These are phyloP conservation scores for Thamnaconus septentrionalis DNA, from an alignment of 2,113 vertebrate species.

Conservation along the genomic window DNA sequence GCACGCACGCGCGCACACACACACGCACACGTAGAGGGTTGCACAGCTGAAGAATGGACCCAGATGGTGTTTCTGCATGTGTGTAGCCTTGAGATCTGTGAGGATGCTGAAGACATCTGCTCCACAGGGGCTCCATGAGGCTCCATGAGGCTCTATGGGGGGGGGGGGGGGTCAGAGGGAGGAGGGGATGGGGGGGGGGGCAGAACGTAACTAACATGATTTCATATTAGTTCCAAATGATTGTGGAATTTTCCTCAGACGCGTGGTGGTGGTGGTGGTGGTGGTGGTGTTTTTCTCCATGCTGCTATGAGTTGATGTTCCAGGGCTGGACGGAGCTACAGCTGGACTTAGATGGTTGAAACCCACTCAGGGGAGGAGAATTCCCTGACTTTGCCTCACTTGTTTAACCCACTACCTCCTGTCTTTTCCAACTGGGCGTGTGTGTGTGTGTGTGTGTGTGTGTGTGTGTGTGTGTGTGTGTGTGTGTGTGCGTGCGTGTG, in stretches of 20 bases:
- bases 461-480: conserved; percentile 27
- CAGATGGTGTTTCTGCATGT: conserved; percentile 76
- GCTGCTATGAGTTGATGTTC: conserved; percentile 47
- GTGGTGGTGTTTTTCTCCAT: conserved; percentile 17
- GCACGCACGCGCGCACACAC: conserved; percentile 36
- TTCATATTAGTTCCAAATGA: conserved; percentile 72
- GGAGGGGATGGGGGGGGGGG: conserved; percentile 43
- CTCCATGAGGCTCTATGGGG: background rate
- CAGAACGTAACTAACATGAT: conserved; percentile 63
- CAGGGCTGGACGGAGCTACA: conserved; percentile 25
- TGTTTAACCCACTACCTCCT: conserved; percentile 47
- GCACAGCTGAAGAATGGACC: conserved; percentile 67
- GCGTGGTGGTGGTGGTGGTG: conserved; percentile 46
- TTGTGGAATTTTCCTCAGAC: conserved; percentile 60
- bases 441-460: conserved; percentile 27
- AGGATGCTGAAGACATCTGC: conserved; percentile 77
- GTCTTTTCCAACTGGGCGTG: conserved; percentile 40
- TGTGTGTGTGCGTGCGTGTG: conserved; percentile 9
- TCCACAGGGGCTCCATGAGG: conserved; percentile 59
- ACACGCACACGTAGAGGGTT: background rate
- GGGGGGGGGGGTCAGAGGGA: background rate
- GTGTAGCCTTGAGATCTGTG: conserved; percentile 72
- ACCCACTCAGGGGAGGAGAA: conserved; percentile 41
- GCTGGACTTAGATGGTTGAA: conserved; percentile 48
- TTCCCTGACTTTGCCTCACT: conserved; percentile 49